Evolutionary conservation across 2,113 vertebrate species (phyloP).

Genomic region (Trogon surrucura): DNA sequence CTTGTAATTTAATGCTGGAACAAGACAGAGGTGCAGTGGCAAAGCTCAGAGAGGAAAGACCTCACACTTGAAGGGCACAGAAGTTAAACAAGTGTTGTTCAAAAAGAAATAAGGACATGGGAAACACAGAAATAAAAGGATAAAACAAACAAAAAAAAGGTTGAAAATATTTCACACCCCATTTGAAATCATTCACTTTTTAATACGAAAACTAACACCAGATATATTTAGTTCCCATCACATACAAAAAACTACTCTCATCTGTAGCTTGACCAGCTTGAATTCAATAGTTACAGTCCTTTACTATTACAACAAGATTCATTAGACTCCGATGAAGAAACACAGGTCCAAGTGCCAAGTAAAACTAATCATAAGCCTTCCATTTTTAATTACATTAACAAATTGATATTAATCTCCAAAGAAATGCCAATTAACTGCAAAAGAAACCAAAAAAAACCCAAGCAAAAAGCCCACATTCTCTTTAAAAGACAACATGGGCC

Average conservation of each 20-base stretch:
- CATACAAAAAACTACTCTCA: not conserved
- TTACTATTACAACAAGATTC: not conserved
- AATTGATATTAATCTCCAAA: not conserved
- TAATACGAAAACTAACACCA: not conserved
- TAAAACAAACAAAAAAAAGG: not conserved
- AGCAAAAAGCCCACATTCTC: not conserved
- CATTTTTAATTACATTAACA: not conserved
- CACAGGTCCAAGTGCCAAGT: not conserved
- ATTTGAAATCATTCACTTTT: not conserved
- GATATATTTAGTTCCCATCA: not conserved
- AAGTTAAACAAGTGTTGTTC: not conserved
- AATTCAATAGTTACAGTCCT: conserved; percentile 1
- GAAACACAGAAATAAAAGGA: not conserved
- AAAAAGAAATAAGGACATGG: not conserved
- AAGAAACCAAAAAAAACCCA: not conserved
- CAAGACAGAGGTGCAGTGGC: not conserved
- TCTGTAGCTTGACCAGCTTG: not conserved
- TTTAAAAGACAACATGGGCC: not conserved
- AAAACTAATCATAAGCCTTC: not conserved
- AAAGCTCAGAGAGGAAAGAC: not conserved
- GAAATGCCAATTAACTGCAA: not conserved
- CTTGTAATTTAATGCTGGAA: not conserved
- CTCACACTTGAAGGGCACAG: not conserved
- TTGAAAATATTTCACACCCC: not conserved
- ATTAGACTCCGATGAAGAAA: not conserved